A percentile compares a stretch with the other conserved stretches of the same genome.
Evolutionary conservation across 2,888 invertebrate genomes (phyloP).

Genomic region (Monopis laevigella): DNA sequence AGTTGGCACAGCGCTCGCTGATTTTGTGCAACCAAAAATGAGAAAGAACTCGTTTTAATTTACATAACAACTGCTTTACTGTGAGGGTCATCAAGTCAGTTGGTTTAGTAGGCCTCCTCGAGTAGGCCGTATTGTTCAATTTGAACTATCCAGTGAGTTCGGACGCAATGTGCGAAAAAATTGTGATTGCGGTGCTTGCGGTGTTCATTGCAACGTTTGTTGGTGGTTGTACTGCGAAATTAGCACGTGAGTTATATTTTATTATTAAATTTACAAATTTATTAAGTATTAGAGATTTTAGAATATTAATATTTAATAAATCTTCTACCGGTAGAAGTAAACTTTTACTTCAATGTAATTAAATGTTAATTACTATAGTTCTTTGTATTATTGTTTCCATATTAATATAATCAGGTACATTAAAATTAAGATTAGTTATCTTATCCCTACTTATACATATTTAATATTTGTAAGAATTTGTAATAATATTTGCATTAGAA

Average conservation of each 20-base stretch:
- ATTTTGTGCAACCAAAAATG: constrained; percentile 58
- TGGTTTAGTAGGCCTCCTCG: constrained; percentile 29
- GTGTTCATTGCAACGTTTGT: constrained; percentile 32
- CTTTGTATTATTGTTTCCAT: too few relatives aligned
- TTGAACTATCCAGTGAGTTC: constrained; percentile 14
- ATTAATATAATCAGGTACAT: too few relatives aligned
- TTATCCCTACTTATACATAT: too few relatives aligned
- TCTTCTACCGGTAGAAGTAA: too few relatives aligned
- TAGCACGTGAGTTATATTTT: constrained; percentile 47
- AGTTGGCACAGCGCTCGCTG: constrained; percentile 50
- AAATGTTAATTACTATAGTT: too few relatives aligned
- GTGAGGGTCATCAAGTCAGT: constrained; percentile 38
- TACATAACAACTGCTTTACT: constrained; percentile 39
- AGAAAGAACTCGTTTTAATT: constrained; percentile 54
- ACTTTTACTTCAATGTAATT: too few relatives aligned
- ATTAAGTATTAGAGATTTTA: too few relatives aligned
- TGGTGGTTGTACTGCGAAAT: constrained; percentile 34
- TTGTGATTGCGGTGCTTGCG: constrained; percentile 34
- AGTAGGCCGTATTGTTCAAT: constrained; percentile 25
- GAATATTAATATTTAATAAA: too few relatives aligned
- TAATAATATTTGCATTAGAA: too few relatives aligned
- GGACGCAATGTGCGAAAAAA: constrained; percentile 43
- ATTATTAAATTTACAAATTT: too few relatives aligned
- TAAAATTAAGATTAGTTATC: too few relatives aligned
- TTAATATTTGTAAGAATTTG: too few relatives aligned